Percentiles rank a stretch among this genome's conserved stretches.
Evolutionary conservation across 2,888 invertebrate species (phyloP).

Genomic region (Rhagonycha lutea): DNA sequence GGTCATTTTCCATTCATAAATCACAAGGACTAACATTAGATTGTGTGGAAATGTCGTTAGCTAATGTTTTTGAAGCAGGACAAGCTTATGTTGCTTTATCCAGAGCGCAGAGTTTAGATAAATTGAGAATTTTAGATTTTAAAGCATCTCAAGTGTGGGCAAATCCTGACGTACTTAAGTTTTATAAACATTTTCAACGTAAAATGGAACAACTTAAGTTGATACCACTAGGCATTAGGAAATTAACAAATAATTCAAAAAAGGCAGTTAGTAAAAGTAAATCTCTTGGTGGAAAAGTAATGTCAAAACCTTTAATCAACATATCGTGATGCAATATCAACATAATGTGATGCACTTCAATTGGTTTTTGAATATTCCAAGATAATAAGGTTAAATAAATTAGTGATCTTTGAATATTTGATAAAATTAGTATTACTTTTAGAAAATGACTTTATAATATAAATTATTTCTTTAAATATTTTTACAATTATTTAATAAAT

Average conservation of each 20-base stretch:
- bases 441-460: not conserved
- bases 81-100: conserved; percentile 96
- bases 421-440: not conserved
- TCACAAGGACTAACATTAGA: conserved; percentile 93
- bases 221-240: conserved; percentile 61
- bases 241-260: conserved; percentile 34
- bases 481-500: not conserved
- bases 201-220: conserved; percentile 67
- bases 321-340: conserved; percentile 15
- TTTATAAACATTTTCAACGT: conserved; percentile 74
- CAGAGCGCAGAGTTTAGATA: conserved; percentile 84
- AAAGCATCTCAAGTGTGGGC: conserved; percentile 87
- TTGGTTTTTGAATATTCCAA: not conserved
- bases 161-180: conserved; percentile 79
- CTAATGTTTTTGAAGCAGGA: conserved; percentile 91
- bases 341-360: not conserved
- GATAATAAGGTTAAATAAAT: too few relatives aligned
- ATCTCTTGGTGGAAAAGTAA: conserved; percentile 6
- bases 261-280: conserved; percentile 33
- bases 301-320: conserved; percentile 18
- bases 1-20: conserved; percentile 98
- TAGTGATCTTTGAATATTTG: too few relatives aligned
- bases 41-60: conserved; percentile 92
- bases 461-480: not conserved
- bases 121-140: conserved; percentile 87